Percentiles rank a stretch among this genome's conserved stretches.
These are phyloP conservation scores for Sceloporus tristichus DNA, from an alignment of 2,113 vertebrate species.

Conservation along the genomic window DNA sequence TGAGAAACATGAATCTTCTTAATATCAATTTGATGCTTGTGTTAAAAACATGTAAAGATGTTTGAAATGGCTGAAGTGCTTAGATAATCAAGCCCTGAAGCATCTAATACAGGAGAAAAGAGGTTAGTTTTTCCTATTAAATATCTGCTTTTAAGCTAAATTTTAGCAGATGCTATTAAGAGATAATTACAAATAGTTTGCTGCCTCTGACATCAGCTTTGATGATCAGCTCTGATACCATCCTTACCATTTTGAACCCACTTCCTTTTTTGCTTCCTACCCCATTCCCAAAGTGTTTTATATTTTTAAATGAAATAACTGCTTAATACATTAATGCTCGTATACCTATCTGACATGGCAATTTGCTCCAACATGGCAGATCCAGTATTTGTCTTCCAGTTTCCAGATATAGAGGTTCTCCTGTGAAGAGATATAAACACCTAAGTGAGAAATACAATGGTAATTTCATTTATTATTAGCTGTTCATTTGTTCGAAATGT, in stretches of 20 bases:
- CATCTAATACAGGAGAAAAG: not conserved
- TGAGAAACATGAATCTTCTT: not conserved
- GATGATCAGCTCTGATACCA: not conserved
- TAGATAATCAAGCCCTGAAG: not conserved
- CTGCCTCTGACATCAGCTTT: not conserved
- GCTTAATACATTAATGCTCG: conserved; percentile 46
- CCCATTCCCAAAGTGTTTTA: not conserved
- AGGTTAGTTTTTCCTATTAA: not conserved
- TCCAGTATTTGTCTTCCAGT: conserved; percentile 99
- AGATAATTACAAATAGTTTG: not conserved
- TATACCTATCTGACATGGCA: conserved; percentile 98
- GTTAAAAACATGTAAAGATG: not conserved
- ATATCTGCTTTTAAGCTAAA: not conserved
- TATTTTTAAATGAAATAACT: not conserved
- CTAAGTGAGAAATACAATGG: not conserved
- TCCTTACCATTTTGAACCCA: not conserved
- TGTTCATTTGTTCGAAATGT: not conserved
- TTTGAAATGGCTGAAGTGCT: too few species aligned
- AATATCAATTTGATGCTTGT: not conserved
- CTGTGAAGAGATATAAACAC: conserved; percentile 74
- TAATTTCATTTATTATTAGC: not conserved
- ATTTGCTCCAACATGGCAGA: conserved; percentile 99
- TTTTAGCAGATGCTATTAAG: not conserved
- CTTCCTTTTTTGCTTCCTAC: not conserved
- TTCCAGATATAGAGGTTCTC: conserved; percentile 98